A percentile compares a stretch with the other conserved stretches of the same genome.
phyloP scores from a whole-genome alignment of 2,113 vertebrate species.

The Apeltes quadracus region DNA sequence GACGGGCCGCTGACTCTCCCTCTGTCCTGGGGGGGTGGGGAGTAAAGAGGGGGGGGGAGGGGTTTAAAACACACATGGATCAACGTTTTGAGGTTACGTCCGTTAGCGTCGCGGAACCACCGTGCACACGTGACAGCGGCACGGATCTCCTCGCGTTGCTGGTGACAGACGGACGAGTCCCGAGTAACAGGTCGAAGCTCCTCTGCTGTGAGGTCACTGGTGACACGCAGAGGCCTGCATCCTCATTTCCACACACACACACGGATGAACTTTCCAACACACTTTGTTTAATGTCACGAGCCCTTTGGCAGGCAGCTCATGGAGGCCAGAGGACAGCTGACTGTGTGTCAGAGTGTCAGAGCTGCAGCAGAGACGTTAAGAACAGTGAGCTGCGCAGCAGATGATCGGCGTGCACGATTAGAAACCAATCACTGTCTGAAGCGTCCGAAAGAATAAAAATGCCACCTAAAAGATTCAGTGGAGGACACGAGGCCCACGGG shows the following conservation, averaged over 20 bases:
- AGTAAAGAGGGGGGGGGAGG: fast-evolving
- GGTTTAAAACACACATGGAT: no score
- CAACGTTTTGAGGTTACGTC: no score
- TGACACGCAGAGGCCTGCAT: conserved; percentile 32
- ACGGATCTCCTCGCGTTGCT: not conserved
- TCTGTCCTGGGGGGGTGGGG: conserved; percentile 78
- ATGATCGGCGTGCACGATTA: not conserved
- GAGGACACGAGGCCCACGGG: no score
- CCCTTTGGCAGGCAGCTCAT: not conserved
- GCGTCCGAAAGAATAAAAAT: no score
- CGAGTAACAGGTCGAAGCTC: conserved; percentile 3
- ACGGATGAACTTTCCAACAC: no score
- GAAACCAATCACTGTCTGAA: no score
- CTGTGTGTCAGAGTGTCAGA: conserved; percentile 35
- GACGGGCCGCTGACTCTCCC: conserved; percentile 84
- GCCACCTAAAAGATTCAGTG: no score
- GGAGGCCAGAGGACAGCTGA: conserved; percentile 25
- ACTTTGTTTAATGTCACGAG: no score
- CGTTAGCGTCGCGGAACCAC: no score
- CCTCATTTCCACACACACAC: conserved; percentile 45
- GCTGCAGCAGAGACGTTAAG: conserved; percentile 13
- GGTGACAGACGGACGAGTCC: not conserved
- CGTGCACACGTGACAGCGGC: not conserved
- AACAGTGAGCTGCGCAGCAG: conserved; percentile 47
- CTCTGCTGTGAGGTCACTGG: conserved; percentile 43